These are phyloP conservation scores for Polymixis flavicincta DNA, from an alignment of 2,888 invertebrate species.

Conservation along the genomic window DNA sequence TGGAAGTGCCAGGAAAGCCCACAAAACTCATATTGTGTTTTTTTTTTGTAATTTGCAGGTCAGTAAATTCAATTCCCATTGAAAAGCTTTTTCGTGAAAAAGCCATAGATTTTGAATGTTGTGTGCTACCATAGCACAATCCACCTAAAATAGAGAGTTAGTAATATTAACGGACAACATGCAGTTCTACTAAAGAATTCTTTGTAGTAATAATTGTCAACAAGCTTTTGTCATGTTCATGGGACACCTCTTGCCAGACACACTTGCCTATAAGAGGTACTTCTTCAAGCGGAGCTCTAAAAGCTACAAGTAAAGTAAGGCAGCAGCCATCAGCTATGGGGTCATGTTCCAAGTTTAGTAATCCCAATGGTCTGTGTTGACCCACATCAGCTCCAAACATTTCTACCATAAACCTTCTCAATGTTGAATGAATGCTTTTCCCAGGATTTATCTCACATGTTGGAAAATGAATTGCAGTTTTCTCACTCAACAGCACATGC, in stretches of 20 bases:
- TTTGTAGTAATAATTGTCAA: conserved; percentile 92
- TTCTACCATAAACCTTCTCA: conserved; percentile 97
- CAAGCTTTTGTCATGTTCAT: conserved; percentile 92
- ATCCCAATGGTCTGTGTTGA: conserved; percentile 95
- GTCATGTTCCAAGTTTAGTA: conserved; percentile 94
- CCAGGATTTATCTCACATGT: conserved; percentile 96
- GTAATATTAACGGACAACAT: conserved; percentile 93
- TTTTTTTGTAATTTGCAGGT: too few species aligned
- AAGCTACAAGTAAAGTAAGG: conserved; percentile 95
- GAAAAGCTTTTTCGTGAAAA: too few species aligned
- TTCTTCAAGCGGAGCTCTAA: conserved; percentile 96
- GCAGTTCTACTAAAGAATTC: conserved; percentile 95
- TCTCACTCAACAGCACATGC: conserved; percentile 96
- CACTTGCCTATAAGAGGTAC: conserved; percentile 96
- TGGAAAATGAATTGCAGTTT: conserved; percentile 95
- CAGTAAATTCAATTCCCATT: too few species aligned
- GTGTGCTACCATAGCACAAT: too few species aligned
- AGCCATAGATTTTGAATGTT: too few species aligned
- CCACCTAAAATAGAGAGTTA: conserved; percentile 41
- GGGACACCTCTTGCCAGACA: conserved; percentile 96
- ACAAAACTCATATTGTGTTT: too few species aligned
- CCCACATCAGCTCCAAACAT: conserved; percentile 97
- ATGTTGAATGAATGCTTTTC: conserved; percentile 95
- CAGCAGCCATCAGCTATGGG: conserved; percentile 94
- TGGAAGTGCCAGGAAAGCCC: too few species aligned